Percentiles rank a stretch among this genome's conserved stretches.
Conservation (phyloP, 2,113 vertebrate species). For the Corythaixoides concolor region DNA sequence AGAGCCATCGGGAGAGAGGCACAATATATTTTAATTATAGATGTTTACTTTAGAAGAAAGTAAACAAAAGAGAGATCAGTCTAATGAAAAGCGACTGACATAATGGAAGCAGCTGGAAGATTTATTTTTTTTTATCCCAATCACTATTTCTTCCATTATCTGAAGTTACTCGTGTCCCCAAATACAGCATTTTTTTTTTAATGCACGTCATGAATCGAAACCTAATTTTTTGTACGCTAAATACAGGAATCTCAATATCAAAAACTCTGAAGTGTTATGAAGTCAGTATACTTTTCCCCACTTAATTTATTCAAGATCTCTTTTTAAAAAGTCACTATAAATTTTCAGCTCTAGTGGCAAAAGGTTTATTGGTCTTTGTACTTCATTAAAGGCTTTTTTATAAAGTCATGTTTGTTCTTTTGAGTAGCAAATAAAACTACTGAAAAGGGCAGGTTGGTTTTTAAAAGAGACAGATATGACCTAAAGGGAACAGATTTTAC, state of each 20-base stretch:
- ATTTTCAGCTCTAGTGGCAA: constrained; percentile 46
- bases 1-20: not conserved
- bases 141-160: not conserved
- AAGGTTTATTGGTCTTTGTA: constrained; percentile 66
- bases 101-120: not conserved
- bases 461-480: constrained; percentile 67
- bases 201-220: not conserved
- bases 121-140: not conserved
- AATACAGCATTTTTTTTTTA: not conserved
- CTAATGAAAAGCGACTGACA: not conserved
- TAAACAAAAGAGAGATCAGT: not conserved
- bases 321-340: not conserved
- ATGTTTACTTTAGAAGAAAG: not conserved
- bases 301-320: not conserved
- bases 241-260: not conserved
- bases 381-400: constrained; percentile 59
- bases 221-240: not conserved
- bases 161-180: not conserved
- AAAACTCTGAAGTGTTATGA: not conserved
- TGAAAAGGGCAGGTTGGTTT: constrained; percentile 70
- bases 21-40: not conserved
- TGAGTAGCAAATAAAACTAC: constrained; percentile 51
- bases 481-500: constrained; percentile 76
- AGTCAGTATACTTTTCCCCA: not conserved
- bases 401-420: constrained; percentile 66